These are phyloP conservation scores for Atherinomorus stipes DNA, from an alignment of 2,113 vertebrate species.

Conservation along the genomic window DNA sequence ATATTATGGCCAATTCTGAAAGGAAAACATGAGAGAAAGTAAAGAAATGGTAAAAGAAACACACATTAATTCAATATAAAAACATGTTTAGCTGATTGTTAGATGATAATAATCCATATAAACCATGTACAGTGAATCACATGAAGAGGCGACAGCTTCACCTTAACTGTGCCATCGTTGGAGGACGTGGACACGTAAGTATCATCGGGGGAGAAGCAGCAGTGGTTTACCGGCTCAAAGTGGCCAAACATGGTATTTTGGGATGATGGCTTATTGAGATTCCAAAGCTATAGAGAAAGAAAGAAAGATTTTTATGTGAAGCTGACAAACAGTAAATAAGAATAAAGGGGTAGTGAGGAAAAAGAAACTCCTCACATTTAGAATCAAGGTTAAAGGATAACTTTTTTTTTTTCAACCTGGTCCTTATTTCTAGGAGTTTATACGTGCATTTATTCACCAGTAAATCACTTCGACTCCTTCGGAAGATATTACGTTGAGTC, in stretches of 20 bases:
- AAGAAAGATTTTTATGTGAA: neutral
- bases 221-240: conserved; percentile 88
- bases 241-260: conserved; percentile 96
- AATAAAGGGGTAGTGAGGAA: neutral
- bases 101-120: neutral
- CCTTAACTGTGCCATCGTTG: conserved; percentile 94
- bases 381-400: too few relatives aligned
- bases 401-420: too few relatives aligned
- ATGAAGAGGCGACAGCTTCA: conserved; percentile 45
- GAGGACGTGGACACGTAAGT: conserved; percentile 90
- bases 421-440: too few relatives aligned
- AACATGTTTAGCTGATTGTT: neutral
- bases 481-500: too few relatives aligned
- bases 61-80: too few relatives aligned
- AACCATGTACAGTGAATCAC: neutral
- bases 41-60: too few relatives aligned
- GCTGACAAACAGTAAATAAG: neutral
- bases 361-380: too few relatives aligned
- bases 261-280: conserved; percentile 86
- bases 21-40: too few relatives aligned
- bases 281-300: conserved; percentile 87
- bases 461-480: too few relatives aligned
- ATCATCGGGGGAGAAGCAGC: conserved; percentile 94
- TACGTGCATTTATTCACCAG: too few relatives aligned
- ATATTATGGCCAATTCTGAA: too few relatives aligned